Conservation (phyloP, 2,113 vertebrate genomes). For the Pangasianodon gigas region DNA sequence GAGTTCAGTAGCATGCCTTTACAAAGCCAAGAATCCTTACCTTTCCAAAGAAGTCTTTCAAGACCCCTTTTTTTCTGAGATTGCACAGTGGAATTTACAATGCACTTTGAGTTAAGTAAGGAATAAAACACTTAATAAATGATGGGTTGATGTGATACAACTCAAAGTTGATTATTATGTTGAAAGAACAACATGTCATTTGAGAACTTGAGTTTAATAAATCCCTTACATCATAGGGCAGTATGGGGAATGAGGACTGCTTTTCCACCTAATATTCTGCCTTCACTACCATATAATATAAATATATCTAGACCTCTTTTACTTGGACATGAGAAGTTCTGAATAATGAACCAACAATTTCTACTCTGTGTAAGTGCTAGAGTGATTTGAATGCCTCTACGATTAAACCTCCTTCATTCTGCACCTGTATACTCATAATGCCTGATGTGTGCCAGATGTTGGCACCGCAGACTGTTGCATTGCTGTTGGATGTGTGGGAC, state of each 20-base stretch:
- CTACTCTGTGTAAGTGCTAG: background rate
- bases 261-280: background rate
- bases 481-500: conserved; percentile 34
- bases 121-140: background rate
- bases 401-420: conserved; percentile 3
- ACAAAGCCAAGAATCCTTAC: background rate
- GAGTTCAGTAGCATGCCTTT: background rate
- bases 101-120: background rate
- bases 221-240: background rate
- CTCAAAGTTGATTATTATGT: background rate
- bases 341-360: background rate
- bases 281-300: background rate
- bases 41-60: background rate
- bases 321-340: background rate
- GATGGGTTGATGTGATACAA: background rate
- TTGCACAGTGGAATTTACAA: background rate
- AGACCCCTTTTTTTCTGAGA: background rate
- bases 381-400: background rate
- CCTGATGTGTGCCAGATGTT: conserved; percentile 39
- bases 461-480: background rate
- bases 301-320: background rate
- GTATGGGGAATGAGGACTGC: background rate
- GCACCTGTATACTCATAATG: conserved; percentile 29
- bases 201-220: background rate
- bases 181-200: background rate